Evolutionary conservation across 2,888 invertebrate genomes (phyloP).

Genomic region (Aporophyla nigra): DNA sequence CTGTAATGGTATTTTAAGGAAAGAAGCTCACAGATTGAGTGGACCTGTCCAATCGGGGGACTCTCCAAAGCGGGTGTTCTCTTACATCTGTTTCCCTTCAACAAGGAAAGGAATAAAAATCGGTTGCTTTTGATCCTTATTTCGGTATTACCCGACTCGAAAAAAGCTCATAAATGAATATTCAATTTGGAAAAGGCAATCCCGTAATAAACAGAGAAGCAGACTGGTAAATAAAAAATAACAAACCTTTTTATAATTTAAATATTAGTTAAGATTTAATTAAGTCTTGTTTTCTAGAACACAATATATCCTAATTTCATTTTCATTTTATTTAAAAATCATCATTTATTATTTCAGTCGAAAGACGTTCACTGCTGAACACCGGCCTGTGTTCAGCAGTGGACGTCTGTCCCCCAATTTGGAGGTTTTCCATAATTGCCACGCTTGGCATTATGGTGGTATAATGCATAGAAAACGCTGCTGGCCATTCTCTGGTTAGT

Average conservation of each 20-base stretch:
- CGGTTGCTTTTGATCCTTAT: neutral
- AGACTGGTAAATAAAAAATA: neutral
- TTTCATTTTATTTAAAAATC: no score
- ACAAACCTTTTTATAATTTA: neutral
- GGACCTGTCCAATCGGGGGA: no score
- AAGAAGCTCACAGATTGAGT: no score
- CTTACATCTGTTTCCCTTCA: neutral
- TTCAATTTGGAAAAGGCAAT: neutral
- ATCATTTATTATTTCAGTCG: no score
- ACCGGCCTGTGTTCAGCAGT: no score
- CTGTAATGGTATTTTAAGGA: no score
- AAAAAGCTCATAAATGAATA: neutral
- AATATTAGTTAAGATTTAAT: neutral
- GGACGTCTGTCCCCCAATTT: no score
- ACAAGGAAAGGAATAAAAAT: neutral
- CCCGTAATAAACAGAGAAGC: neutral
- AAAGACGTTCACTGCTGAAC: no score
- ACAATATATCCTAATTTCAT: neutral
- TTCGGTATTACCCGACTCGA: neutral
- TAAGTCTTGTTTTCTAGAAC: neutral
- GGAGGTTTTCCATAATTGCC: no score
- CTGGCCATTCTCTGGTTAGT: no score
- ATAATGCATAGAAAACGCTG: no score
- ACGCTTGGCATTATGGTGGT: no score
- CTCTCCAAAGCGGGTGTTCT: neutral